Conservation (phyloP, 2,113 vertebrate species). For the Tyrannus savana region DNA sequence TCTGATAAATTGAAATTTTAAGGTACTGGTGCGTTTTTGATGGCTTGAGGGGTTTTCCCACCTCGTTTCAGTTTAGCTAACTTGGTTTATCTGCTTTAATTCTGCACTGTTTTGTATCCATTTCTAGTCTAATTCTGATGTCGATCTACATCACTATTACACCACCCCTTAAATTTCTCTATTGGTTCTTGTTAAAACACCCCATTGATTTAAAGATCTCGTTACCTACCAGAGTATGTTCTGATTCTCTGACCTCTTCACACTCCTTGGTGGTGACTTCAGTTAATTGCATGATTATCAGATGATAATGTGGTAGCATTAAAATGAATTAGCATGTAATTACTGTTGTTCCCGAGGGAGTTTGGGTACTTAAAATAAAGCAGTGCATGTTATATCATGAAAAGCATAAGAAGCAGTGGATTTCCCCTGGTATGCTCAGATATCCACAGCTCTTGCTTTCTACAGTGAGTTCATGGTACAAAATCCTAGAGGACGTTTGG, state of each 20-base stretch:
- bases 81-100: not conserved
- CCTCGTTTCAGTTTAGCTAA: not conserved
- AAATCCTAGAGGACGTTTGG: not conserved
- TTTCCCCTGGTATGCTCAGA: not conserved
- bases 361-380: slow-evolving; percentile 24
- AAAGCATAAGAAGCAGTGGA: not conserved
- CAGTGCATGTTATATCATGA: slow-evolving; percentile 29
- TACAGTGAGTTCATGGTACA: not conserved
- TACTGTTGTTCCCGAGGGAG: slow-evolving; percentile 29
- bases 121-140: not conserved
- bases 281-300: slow-evolving; percentile 58
- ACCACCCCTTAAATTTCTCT: not conserved
- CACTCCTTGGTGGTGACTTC: slow-evolving; percentile 46
- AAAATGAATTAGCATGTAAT: slow-evolving; percentile 69
- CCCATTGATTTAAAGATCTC: slow-evolving; percentile 23
- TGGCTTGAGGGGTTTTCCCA: fast-evolving
- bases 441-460: not conserved
- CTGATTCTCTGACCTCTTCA: slow-evolving; percentile 51
- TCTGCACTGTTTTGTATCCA: not conserved
- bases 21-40: not conserved
- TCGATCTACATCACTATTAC: not conserved
- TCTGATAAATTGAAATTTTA: not conserved
- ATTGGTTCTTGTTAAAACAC: slow-evolving; percentile 11
- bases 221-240: slow-evolving; percentile 14
- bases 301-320: slow-evolving; percentile 46